A percentile compares a stretch with the other conserved stretches of the same genome.
These are phyloP conservation scores for Plestiodon gilberti DNA, from an alignment of 2,113 vertebrate species.

Conservation along the genomic window DNA sequence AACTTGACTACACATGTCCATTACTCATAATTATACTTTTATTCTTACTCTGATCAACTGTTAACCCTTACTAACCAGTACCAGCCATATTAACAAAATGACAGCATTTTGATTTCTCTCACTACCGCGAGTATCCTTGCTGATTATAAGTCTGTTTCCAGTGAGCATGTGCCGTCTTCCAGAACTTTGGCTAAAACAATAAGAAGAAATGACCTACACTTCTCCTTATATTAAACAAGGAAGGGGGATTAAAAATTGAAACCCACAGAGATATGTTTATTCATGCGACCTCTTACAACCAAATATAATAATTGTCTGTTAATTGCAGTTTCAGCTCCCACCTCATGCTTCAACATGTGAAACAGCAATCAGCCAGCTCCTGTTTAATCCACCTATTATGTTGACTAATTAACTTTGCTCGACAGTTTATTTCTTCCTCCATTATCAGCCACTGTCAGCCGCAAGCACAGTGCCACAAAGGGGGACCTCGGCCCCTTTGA, in stretches of 20 bases:
- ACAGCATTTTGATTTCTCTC: not conserved
- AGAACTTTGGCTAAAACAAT: constrained; percentile 78
- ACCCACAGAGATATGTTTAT: constrained; percentile 84
- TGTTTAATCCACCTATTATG: constrained; percentile 90
- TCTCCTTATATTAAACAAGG: constrained; percentile 79
- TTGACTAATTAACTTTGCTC: constrained; percentile 89
- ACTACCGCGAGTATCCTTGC: constrained; percentile 8
- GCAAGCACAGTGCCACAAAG: constrained; percentile 76
- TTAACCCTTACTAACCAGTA: not conserved
- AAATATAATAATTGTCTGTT: constrained; percentile 89
- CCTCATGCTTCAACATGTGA: constrained; percentile 81
- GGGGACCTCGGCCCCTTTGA: constrained; percentile 80
- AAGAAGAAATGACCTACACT: constrained; percentile 80
- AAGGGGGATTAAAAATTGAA: constrained; percentile 78
- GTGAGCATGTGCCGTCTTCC: constrained; percentile 18
- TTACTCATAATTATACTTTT: not conserved
- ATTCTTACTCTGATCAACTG: not conserved
- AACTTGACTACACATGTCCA: not conserved
- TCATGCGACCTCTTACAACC: constrained; percentile 85
- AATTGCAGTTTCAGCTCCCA: constrained; percentile 83
- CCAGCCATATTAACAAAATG: not conserved
- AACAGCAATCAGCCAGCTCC: constrained; percentile 82
- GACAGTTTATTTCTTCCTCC: constrained; percentile 86
- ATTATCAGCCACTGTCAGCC: constrained; percentile 89
- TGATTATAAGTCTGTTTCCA: constrained; percentile 23